Evolutionary conservation across 2,113 vertebrate genomes (phyloP).

Genomic region (Helogale parvula): DNA sequence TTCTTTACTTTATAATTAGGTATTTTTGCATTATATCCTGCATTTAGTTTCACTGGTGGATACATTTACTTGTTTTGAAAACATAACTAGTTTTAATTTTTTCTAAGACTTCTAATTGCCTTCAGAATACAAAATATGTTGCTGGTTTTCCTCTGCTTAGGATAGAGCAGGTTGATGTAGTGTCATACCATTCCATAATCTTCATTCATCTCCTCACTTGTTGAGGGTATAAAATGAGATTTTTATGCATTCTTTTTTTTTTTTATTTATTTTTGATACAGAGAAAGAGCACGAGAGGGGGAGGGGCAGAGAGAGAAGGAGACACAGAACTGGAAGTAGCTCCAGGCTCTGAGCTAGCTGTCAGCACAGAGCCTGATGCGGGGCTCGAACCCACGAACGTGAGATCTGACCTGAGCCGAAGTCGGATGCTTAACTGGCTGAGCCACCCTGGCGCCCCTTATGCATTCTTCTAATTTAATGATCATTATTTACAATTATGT

Average conservation of each 20-base stretch:
- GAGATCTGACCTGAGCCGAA: too few species aligned
- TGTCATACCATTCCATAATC: background rate
- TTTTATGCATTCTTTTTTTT: slow-evolving; percentile 35
- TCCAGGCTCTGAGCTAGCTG: too few species aligned
- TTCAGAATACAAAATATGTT: background rate
- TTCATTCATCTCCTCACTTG: background rate
- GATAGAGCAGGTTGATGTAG: background rate
- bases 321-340: too few species aligned
- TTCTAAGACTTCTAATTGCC: background rate
- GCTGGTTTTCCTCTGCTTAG: background rate
- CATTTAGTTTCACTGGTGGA: background rate
- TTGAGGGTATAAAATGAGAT: background rate
- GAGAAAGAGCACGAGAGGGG: too few species aligned
- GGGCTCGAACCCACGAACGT: too few species aligned
- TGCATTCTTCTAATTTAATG: background rate
- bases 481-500: background rate
- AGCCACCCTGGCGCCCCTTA: too few species aligned
- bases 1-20: background rate
- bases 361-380: too few species aligned
- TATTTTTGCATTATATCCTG: background rate
- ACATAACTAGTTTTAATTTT: slow-evolving; percentile 26
- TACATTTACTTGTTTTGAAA: background rate
- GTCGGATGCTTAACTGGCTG: too few species aligned
- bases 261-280: too few species aligned
- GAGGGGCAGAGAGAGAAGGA: too few species aligned